Conservation (phyloP, 2,113 vertebrate genomes). For the Mormoops blainvillei region DNA sequence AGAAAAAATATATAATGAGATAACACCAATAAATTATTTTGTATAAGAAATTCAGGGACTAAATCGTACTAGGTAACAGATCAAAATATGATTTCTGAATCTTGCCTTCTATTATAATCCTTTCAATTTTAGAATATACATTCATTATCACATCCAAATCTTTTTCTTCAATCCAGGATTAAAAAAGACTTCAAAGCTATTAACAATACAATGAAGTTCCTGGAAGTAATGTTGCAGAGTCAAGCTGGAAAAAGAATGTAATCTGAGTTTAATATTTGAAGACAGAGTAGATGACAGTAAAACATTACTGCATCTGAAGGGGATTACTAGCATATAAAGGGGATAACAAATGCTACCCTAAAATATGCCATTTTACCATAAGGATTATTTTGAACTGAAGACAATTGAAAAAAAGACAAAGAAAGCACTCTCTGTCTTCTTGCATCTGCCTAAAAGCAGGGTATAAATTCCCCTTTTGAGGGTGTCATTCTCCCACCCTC, state of each 20-base stretch:
- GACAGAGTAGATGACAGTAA: neutral
- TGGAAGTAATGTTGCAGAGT: neutral
- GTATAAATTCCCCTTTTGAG: neutral
- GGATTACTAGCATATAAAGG: neutral
- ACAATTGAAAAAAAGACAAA: neutral
- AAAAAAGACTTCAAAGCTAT: neutral
- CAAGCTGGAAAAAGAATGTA: neutral
- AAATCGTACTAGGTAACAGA: neutral
- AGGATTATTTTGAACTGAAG: neutral
- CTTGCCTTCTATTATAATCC: neutral
- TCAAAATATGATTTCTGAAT: neutral
- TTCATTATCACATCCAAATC: neutral
- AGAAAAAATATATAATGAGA: neutral
- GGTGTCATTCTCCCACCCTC: neutral
- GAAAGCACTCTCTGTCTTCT: neutral
- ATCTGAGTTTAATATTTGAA: neutral
- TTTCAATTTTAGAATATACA: neutral
- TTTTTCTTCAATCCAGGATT: neutral
- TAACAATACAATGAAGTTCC: neutral
- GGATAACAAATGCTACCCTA: neutral
- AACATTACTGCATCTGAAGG: neutral
- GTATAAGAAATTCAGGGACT: neutral
- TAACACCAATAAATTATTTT: neutral
- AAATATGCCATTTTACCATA: neutral
- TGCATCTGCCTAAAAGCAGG: neutral